phyloP scores from a whole-genome alignment of 2,888 invertebrate genomes.

The Papilio gigon region DNA sequence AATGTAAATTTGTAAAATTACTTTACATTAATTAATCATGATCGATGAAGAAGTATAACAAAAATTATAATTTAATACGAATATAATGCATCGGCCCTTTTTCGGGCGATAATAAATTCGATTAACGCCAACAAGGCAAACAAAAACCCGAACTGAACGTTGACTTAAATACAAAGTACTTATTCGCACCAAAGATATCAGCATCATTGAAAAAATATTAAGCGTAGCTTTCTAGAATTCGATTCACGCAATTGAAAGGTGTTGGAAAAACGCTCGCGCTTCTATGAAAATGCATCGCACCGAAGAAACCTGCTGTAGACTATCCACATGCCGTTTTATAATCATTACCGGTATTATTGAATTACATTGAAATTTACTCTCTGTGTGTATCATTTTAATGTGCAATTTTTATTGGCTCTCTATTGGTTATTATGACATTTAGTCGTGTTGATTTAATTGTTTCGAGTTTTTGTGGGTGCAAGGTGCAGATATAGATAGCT shows the following conservation, averaged over 20 bases:
- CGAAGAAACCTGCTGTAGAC: constrained; percentile 77
- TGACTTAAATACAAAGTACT: constrained; percentile 24
- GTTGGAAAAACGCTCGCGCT: constrained; percentile 79
- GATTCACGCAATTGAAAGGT: constrained; percentile 79
- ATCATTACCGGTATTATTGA: constrained; percentile 60
- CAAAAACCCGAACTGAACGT: constrained; percentile 25
- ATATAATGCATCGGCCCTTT: neutral
- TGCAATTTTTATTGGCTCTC: constrained; percentile 65
- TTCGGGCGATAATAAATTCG: constrained; percentile 12
- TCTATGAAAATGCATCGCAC: constrained; percentile 78
- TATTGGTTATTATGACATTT: constrained; percentile 69
- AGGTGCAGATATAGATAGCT: constrained; percentile 76
- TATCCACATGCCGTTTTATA: constrained; percentile 70
- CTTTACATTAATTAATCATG: neutral
- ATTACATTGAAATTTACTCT: constrained; percentile 69
- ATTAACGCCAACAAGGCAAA: constrained; percentile 20
- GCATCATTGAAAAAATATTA: constrained; percentile 44
- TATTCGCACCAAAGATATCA: constrained; percentile 28
- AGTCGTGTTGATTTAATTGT: constrained; percentile 71
- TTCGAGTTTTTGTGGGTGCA: constrained; percentile 78
- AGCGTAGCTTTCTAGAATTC: constrained; percentile 79
- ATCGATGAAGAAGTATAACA: constrained; percentile 4
- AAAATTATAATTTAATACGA: constrained; percentile 11
- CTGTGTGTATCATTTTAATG: constrained; percentile 64
- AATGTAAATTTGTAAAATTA: neutral